A percentile compares a stretch with the other conserved stretches of the same genome.
These are phyloP conservation scores for Cinclus mexicanus DNA, from an alignment of 2,113 vertebrate species.

Conservation along the genomic window DNA sequence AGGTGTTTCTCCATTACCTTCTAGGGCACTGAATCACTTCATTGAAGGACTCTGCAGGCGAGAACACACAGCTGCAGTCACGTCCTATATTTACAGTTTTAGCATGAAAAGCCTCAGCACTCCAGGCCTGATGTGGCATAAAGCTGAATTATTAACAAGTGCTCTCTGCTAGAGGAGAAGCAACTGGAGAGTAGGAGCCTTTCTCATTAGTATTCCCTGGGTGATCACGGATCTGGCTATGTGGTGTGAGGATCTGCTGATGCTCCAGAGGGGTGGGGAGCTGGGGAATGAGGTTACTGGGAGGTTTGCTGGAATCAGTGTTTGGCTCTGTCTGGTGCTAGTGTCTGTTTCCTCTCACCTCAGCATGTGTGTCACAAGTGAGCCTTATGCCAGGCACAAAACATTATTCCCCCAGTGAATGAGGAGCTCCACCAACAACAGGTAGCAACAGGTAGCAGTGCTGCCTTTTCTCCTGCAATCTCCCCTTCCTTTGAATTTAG, in stretches of 20 bases:
- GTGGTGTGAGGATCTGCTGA: not conserved
- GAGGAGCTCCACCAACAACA: not conserved
- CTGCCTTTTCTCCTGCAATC: not conserved
- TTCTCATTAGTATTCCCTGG: not conserved
- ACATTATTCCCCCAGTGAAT: not conserved
- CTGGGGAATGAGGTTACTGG: not conserved
- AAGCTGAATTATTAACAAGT: slow-evolving; percentile 62
- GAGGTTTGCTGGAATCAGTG: not conserved
- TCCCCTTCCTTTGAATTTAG: not conserved
- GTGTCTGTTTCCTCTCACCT: not conserved
- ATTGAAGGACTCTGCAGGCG: slow-evolving; percentile 23
- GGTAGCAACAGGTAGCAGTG: not conserved
- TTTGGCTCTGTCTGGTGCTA: not conserved
- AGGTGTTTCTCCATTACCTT: slow-evolving; percentile 19
- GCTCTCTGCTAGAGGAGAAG: not conserved
- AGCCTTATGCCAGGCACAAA: not conserved
- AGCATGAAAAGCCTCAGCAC: slow-evolving; percentile 1
- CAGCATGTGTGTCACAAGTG: not conserved
- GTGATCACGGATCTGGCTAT: not conserved
- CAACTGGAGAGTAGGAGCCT: not conserved
- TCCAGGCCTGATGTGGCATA: slow-evolving; percentile 24
- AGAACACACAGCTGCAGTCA: slow-evolving; percentile 3
- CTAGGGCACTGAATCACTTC: slow-evolving; percentile 3
- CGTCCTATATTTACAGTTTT: slow-evolving; percentile 36
- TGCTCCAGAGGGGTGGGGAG: not conserved